Evolutionary conservation across 2,797 vertebrate species (phyloP), one percentile per base, ranked within the genome.

Genomic region (Novumbra hubbsi): DNA sequence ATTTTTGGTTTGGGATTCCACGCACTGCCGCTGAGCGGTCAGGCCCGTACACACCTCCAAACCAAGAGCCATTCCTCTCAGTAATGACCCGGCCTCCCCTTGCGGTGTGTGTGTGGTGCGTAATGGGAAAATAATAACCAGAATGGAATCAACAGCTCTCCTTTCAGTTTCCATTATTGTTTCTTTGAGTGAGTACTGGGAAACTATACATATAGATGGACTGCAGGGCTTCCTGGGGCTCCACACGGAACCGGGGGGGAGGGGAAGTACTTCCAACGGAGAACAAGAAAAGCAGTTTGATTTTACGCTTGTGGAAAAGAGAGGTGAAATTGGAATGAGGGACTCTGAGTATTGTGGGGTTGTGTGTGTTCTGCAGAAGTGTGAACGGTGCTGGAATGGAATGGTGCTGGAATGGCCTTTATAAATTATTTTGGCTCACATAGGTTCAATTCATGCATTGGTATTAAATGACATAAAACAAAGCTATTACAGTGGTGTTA

Each of bases 111-210:
- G 72, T 68, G 86, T 73, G 88, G 60, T 15, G 32, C 67, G 73
- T 84, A 88, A 91, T 86, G 86, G 83, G 84, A 86, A 85, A 87
- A 84, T 85, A 76, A 81, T 84, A 84, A 82, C 71, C 78, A 79
- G 80, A 81, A 75, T 75, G 78, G 84, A 82, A 65, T 85, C 78
- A 76, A 65, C 64, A 67, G 71, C 45, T 52, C 73, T 75, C 77
- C 78, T 78, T 28, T 69, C 72, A 78, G 83, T 73, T 77, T 67
- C 32, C 74, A 73, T 84, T 80, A 78, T 78, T 84, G 63, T 80
- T 73, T 84, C 73, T 55, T 32, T 65, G 63, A 75, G 72, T 24
- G 70, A 60, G 67, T 63, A 63, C 38, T 69, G 52, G 76, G 73
- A 79, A 32, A 74, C 71, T 79, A 76, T 78, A 77, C 78, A 78